These are phyloP conservation scores for Limnothrissa miodon DNA, from an alignment of 2,113 vertebrate genomes.

Conservation along the genomic window DNA sequence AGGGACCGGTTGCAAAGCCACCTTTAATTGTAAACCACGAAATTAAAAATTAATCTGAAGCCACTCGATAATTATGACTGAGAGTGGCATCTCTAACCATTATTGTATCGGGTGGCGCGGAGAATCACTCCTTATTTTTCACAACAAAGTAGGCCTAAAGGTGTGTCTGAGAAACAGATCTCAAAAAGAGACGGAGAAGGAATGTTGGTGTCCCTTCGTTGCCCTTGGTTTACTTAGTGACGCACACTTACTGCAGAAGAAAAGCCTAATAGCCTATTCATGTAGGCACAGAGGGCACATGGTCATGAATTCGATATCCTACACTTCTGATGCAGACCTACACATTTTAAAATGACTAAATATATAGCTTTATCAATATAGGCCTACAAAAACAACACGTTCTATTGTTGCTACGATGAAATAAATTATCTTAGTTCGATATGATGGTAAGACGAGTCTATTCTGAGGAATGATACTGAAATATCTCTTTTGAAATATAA, in stretches of 20 bases:
- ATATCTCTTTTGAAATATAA: constrained; percentile 18
- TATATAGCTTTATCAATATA: no score
- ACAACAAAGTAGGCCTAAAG: constrained; percentile 72
- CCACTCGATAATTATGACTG: constrained; percentile 89
- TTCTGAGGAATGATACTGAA: neutral
- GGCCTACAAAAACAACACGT: neutral
- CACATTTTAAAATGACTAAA: neutral
- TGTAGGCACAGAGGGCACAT: neutral
- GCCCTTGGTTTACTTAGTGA: neutral
- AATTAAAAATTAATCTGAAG: constrained; percentile 76
- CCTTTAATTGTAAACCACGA: no score
- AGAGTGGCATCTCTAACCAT: constrained; percentile 81
- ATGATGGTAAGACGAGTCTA: neutral
- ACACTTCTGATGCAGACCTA: neutral
- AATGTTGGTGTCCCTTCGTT: constrained; percentile 35
- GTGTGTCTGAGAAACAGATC: constrained; percentile 7
- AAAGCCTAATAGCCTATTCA: no score
- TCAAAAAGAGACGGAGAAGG: constrained; percentile 5
- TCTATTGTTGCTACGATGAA: neutral
- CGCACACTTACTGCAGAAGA: neutral
- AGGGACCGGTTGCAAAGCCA: neutral
- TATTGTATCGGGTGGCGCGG: constrained; percentile 79
- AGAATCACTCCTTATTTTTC: constrained; percentile 78
- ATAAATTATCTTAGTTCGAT: neutral
- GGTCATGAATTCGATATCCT: neutral